phyloP scores from a whole-genome alignment of 2,797 vertebrate species.

The Halcyon smyrnensis region DNA sequence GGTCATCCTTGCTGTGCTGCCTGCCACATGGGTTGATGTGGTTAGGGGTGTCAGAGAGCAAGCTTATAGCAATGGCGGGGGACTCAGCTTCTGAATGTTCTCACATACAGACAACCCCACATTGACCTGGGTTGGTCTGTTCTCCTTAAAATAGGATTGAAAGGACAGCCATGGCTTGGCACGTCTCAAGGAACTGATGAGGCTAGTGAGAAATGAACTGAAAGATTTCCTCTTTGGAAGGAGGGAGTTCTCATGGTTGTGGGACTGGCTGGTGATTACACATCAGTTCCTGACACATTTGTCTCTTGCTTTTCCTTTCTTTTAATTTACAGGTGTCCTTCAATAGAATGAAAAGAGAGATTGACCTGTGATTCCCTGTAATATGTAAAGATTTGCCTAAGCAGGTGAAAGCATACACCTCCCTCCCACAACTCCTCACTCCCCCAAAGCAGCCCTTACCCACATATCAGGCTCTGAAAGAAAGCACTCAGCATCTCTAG shows the following conservation, averaged over 20 bases:
- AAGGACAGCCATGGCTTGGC: not conserved
- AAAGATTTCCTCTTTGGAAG: not conserved
- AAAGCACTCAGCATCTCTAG: not conserved
- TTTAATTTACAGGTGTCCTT: not conserved
- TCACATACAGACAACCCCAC: not conserved
- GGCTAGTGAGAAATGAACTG: not conserved
- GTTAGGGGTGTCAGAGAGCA: not conserved
- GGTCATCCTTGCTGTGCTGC: rapidly evolving
- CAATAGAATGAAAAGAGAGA: not conserved
- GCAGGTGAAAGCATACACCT: not conserved
- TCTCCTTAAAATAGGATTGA: not conserved
- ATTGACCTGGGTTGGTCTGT: not conserved
- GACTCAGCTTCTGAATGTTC: not conserved
- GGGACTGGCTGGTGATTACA: not conserved
- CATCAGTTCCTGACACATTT: not conserved
- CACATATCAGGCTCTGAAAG: not conserved
- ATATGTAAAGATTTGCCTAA: not conserved
- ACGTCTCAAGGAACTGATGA: not conserved
- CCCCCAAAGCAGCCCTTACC: not conserved
- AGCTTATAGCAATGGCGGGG: not conserved
- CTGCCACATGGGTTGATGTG: rapidly evolving
- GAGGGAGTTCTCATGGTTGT: not conserved
- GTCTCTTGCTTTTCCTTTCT: not conserved
- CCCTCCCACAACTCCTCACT: rapidly evolving
- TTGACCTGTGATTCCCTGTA: not conserved